Base-by-base conservation (phyloP, 2,113 vertebrate genomes). In the Chelonoidis abingdonii region DNA sequence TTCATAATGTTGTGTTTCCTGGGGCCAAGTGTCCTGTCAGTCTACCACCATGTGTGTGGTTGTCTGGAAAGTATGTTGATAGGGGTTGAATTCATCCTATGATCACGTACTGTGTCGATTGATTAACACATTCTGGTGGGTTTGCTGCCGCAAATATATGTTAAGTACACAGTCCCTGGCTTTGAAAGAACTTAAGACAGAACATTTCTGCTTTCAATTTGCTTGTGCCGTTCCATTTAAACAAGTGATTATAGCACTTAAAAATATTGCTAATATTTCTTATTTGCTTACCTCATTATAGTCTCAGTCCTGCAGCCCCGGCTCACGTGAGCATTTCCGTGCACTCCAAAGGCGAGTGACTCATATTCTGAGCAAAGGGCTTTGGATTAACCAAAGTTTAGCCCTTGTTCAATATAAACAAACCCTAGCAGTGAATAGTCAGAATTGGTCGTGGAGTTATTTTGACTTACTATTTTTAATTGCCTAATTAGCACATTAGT, bases 241-340 rank as follows among this genome's bases (percentile, higher is more conserved):
- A 12, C 25, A 29, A 5, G 25, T n/a, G 62, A 10, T 21, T 69
- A n/a, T 19, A n/a, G 62, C 62, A n/a, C 8, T 69, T 69, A 35
- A 6, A 65, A 35, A 65, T 65, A 65, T 14, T n/a, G 35, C 19
- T 44, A 1, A n/a, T 86, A 86, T 29, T n/a, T 62, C 24, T 54
- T 3, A 1, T 19, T 10, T 69, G 62, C 0, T 0, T 10, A 0
- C 31, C n/a, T 5, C n/a, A 75, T 59, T 38, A 6, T 54, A 19
- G 6, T 35, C 19, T 2, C 5, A 1, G 6, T n/a, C 78, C 41
- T 41, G 0, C 5, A 27, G 35, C 24, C 0, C 0, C 6, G 1
- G 12, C 9, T 54, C 50, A 62, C 0, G 2, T n/a, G 69, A 86
- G 1, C 25, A 76, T 52, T 25, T 19, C 53, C 75, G 35, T 17